Conservation (phyloP, 2,797 vertebrate species). For the Taenioides sp. region DNA sequence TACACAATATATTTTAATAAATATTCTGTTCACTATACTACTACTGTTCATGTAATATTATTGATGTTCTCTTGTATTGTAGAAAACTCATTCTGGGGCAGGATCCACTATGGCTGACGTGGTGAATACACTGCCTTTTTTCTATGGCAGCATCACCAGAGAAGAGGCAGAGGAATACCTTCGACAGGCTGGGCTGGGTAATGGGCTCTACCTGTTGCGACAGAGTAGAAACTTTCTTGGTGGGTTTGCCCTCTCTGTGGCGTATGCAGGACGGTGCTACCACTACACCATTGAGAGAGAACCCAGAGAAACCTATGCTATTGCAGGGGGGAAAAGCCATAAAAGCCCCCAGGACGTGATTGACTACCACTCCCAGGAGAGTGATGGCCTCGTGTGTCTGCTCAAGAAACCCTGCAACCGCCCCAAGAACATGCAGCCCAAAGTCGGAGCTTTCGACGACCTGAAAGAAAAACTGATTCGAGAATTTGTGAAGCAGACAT, state of each 20-base stretch:
- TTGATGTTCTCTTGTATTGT: constrained; percentile 5
- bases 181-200: constrained; percentile 38
- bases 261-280: constrained; percentile 78
- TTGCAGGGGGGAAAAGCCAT: constrained; percentile 89
- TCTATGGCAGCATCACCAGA: constrained; percentile 95
- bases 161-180: constrained; percentile 87
- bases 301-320: constrained; percentile 85
- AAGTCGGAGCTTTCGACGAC: constrained; percentile 93
- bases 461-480: constrained; percentile 93
- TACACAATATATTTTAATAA: too few relatives aligned
- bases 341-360: constrained; percentile 84
- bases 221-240: constrained; percentile 95
- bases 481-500: constrained; percentile 91
- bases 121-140: constrained; percentile 83
- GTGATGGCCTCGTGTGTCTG: constrained; percentile 88
- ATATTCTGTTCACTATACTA: too few relatives aligned
- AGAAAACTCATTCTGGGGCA: constrained; percentile 29
- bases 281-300: constrained; percentile 96
- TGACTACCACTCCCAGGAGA: constrained; percentile 88
- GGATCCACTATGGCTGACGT: constrained; percentile 65
- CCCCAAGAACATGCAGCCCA: constrained; percentile 87
- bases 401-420: constrained; percentile 87
- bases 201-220: constrained; percentile 78
- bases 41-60: neutral
- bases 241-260: constrained; percentile 89